Percentiles rank a stretch among this genome's conserved stretches.
Evolutionary conservation across 2,113 vertebrate species (phyloP).

Genomic region (Deroptyus accipitrinus): DNA sequence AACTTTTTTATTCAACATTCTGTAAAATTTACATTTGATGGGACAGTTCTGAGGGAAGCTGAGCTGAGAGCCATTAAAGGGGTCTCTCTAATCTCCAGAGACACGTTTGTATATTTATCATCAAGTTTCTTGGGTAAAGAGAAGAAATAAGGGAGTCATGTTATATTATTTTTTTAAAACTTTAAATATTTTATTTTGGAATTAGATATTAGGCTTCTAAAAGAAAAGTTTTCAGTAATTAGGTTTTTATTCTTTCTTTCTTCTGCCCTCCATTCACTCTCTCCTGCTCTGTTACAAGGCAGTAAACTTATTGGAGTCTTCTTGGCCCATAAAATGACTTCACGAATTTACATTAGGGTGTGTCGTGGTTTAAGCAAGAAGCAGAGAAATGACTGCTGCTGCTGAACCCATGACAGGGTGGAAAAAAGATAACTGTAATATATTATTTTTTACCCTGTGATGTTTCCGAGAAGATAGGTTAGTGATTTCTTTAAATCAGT

Average conservation of each 20-base stretch:
- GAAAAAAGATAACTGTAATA: neutral
- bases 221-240: neutral
- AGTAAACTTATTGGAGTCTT: neutral
- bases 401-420: too few relatives aligned
- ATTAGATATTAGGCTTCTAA: neutral
- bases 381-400: too few relatives aligned
- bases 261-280: neutral
- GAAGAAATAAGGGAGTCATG: neutral
- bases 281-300: neutral
- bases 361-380: too few relatives aligned
- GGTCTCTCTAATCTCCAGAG: neutral
- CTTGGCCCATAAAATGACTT: neutral
- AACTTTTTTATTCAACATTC: neutral
- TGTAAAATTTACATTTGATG: conserved; percentile 15
- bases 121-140: neutral
- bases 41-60: neutral
- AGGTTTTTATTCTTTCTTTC: neutral
- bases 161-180: neutral
- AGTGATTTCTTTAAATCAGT: neutral
- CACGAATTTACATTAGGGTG: neutral
- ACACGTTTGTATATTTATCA: neutral
- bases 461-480: neutral
- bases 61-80: neutral
- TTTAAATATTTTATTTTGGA: neutral
- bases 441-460: neutral